Percentiles rank a stretch among this genome's conserved stretches.
phyloP scores from a whole-genome alignment of 2,797 vertebrate species.

The Cyclopterus lumpus region DNA sequence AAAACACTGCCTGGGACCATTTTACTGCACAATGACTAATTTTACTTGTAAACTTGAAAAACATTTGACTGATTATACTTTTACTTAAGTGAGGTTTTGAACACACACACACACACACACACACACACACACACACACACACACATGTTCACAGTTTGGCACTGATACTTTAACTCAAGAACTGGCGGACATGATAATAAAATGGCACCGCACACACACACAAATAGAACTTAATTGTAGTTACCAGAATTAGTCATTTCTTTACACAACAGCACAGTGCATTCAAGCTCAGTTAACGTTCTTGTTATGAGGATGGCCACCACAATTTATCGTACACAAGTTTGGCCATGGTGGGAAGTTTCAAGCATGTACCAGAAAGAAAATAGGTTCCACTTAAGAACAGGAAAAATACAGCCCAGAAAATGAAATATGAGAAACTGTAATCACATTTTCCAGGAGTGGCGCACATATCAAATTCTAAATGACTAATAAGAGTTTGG shows the following conservation, averaged over 20 bases:
- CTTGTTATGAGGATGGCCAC: not conserved
- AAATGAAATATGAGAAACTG: not conserved
- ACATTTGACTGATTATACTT: not conserved
- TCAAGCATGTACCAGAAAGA: not conserved
- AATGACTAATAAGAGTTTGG: slow-evolving; percentile 23
- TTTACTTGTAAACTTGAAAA: not conserved
- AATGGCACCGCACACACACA: not conserved
- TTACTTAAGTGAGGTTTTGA: not conserved
- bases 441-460: slow-evolving; percentile 38
- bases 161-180: not conserved
- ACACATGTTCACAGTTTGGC: not conserved
- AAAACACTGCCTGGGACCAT: not conserved
- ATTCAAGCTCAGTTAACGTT: not conserved
- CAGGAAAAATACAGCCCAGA: not conserved
- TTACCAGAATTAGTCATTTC: not conserved
- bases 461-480: slow-evolving; percentile 22
- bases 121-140: too few relatives aligned
- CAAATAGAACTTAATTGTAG: not conserved
- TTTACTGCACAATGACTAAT: not conserved
- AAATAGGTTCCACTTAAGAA: not conserved
- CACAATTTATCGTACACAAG: not conserved
- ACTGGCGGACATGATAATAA: not conserved
- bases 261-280: not conserved
- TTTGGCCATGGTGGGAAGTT: not conserved
- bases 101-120: too few relatives aligned